These are phyloP conservation scores for Chionoecetes opilio DNA, from an alignment of 1,140 invertebrate species.

Conservation along the genomic window DNA sequence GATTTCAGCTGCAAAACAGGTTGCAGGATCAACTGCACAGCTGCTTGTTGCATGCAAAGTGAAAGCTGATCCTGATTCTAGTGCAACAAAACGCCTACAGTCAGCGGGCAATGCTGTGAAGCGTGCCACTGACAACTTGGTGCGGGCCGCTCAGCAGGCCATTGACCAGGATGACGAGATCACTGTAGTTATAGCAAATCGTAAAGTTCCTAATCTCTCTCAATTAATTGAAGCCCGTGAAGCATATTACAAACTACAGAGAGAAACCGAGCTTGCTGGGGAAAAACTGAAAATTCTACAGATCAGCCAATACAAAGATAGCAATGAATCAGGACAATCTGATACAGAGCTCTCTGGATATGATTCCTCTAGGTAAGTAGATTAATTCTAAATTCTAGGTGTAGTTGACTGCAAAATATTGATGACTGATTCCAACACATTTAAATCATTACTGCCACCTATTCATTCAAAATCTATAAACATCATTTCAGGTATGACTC, in stretches of 20 bases:
- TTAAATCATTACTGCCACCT: too few relatives aligned
- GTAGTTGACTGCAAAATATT: too few relatives aligned
- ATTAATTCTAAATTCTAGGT: background rate
- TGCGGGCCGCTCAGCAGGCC: constrained; percentile 96
- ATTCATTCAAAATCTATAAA: background rate
- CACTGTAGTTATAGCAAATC: constrained; percentile 93
- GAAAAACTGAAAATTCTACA: constrained; percentile 93
- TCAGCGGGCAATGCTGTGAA: constrained; percentile 98
- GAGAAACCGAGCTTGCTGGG: constrained; percentile 95
- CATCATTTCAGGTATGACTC: constrained; percentile 81
- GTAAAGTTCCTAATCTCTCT: constrained; percentile 96
- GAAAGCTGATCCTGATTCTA: constrained; percentile 97
- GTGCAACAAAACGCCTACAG: constrained; percentile 91
- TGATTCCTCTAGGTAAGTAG: constrained; percentile 80
- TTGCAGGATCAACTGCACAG: constrained; percentile 98
- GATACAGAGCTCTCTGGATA: constrained; percentile 82
- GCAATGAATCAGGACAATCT: constrained; percentile 79
- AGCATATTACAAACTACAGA: constrained; percentile 96
- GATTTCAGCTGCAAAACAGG: constrained; percentile 97
- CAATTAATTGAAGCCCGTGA: constrained; percentile 95
- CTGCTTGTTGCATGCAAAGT: constrained; percentile 98
- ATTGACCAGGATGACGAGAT: constrained; percentile 95
- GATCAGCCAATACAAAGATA: constrained; percentile 89
- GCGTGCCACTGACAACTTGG: constrained; percentile 98
- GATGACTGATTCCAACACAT: too few relatives aligned